These are phyloP conservation scores for Enteromius radiatus DNA, from an alignment of 2,797 vertebrate genomes.

Conservation along the genomic window DNA sequence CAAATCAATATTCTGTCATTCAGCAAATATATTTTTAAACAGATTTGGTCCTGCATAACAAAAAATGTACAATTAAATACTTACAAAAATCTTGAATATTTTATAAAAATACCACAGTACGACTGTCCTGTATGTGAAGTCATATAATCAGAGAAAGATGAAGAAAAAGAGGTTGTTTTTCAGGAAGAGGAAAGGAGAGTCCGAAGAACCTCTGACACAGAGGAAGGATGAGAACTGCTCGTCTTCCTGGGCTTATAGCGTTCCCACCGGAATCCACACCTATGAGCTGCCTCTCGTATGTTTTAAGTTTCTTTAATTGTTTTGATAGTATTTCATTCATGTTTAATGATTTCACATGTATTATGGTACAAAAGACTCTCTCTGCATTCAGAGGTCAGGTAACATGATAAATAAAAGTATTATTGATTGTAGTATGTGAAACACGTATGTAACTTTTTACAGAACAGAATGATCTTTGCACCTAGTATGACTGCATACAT, in stretches of 20 bases:
- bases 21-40: not conserved
- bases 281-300: not conserved
- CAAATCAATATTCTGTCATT: not conserved
- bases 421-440: slow-evolving; percentile 38
- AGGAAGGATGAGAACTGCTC: slow-evolving; percentile 40
- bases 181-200: slow-evolving; percentile 49
- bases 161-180: slow-evolving; percentile 39
- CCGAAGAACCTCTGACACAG: slow-evolving; percentile 27
- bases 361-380: slow-evolving; percentile 49
- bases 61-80: not conserved
- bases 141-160: slow-evolving; percentile 26
- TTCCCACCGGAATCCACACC: slow-evolving; percentile 8
- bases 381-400: slow-evolving; percentile 46
- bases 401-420: slow-evolving; percentile 30
- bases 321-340: slow-evolving; percentile 17
- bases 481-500: slow-evolving; percentile 35
- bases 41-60: not conserved
- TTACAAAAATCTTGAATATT: not conserved
- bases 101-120: not conserved
- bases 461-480: slow-evolving; percentile 36
- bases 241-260: not conserved
- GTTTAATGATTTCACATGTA: slow-evolving; percentile 19
- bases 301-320: not conserved
- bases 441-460: slow-evolving; percentile 33
- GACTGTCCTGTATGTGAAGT: slow-evolving; percentile 28